Base-by-base conservation (phyloP, 2,888 invertebrate species). In the Lithophane leautieri region DNA sequence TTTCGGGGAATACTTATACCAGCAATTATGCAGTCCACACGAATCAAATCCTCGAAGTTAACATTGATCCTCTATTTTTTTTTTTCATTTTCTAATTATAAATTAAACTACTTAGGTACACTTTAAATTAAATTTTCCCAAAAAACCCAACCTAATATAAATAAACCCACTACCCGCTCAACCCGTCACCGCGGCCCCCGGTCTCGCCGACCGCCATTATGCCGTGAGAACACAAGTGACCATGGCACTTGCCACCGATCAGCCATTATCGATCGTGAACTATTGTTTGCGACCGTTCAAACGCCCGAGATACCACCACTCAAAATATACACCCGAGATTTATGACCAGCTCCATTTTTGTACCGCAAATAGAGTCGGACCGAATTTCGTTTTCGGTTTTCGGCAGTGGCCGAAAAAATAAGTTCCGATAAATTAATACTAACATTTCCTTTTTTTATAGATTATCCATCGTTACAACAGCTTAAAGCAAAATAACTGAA, bases 151-250 rank as follows among this genome's bases (percentile, higher is more conserved):
- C 2, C 22, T 22, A 8, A 50, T 8, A 50, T 8, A 50, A 50
- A 50, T 50, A 50, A 50, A 22, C 9, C 22, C 50, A 8, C 50
- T 3, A 22, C 9, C 47, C 85, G 85, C 86, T 78, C 16, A 82
- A 78, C 81, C 79, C 52, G 40, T 61, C 47, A 76, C 70, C 42
- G 67, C 61, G 34, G 0, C 16, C 44, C 22, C 4, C 1, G 73
- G 82, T 78, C 77, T 78, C 73, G 56, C 44, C 67, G 82, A 81
- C 79, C 72, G 72, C 61, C 66, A 83, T 81, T 83, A 78, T 83
- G 83, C 83, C 92, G 92, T 92, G 92, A 92, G 92, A 92, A 92
- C 88, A 75, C 73, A 77, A 89, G 87, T 88, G 91, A 90, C 92
- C 92, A 75, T 92, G 91, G 91, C 91, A 91, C 92, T 91, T 89